These are phyloP conservation scores for Diphyllodes magnificus DNA, from an alignment of 2,113 vertebrate genomes.

Conservation along the genomic window DNA sequence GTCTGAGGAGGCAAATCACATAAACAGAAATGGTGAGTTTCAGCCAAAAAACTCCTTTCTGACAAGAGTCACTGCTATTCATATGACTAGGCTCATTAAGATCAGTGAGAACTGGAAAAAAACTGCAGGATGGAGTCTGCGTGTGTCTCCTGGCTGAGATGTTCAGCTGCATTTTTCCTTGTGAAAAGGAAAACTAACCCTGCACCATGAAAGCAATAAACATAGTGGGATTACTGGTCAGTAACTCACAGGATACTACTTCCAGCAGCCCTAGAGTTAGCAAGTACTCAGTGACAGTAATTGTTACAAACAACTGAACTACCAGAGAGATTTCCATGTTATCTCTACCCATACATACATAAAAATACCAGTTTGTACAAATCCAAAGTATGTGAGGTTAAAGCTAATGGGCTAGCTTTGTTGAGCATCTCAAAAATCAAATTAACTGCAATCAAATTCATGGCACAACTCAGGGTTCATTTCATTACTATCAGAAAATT, in stretches of 20 bases:
- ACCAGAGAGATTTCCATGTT: background rate
- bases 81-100: background rate
- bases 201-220: background rate
- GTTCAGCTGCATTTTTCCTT: background rate
- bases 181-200: conserved; percentile 1
- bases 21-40: background rate
- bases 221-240: background rate
- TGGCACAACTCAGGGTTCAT: conserved; percentile 55
- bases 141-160: background rate
- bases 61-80: background rate
- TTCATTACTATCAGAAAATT: conserved; percentile 69
- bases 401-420: conserved; percentile 35
- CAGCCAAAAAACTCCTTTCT: background rate
- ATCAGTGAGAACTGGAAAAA: conserved; percentile 23
- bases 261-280: background rate
- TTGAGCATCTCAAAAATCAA: conserved; percentile 48
- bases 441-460: conserved; percentile 62
- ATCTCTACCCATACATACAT: background rate
- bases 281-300: background rate
- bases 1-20: background rate
- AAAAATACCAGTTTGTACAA: background rate
- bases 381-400: conserved; percentile 19
- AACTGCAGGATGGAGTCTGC: background rate
- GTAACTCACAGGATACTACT: background rate
- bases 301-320: background rate